Evolutionary conservation across 2,888 invertebrate genomes (phyloP), one percentile per base, ranked within the genome.

Genomic region (Drosophila neonasuta): DNA sequence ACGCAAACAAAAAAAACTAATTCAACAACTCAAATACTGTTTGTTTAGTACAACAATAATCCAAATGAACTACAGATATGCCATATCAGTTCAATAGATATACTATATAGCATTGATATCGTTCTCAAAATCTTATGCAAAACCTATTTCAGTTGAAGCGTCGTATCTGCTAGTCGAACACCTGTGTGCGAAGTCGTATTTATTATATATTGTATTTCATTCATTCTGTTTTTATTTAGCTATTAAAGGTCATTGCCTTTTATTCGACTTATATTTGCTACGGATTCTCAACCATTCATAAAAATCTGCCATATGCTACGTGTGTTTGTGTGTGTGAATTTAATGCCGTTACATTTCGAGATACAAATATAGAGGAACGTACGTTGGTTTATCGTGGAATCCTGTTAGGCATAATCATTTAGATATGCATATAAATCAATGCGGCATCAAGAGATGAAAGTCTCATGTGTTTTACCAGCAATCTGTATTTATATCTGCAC

Each of bases 171-270:
- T 46, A 46, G 56, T 29, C 45, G 46, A 56, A 4, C 30, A 52
- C n/a, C n/a, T 44, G 44, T 15, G 20, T 36, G 10, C 10, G 10
- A 24, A 13, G 24, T 56, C 58, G 54, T 45, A 56, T 62, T 55
- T 61, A 20, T 55, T 61, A 20, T 52, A 29, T 44, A 20, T 20
- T 49, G 10, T 50, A 29, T 42, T 11, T 56, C 34, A 56, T 46
- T 56, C 56, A 44, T 49, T 57, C 52, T 52, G 13, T 30, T 45
- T 29, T 48, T 66, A 42, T 48, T 56, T 30, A 56, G 58, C 55
- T 50, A 59, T 50, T 50, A 49, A 68, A 68, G 67, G 51, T 68
- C 67, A 66, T 66, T 68, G 67, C 36, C 67, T 65, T 68, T 58
- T 44, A 66, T 58, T 57, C 24, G 20, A 64, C 15, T 51, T 52